Conservation (phyloP, 2,797 vertebrate species). For the Delichon dasypus region DNA sequence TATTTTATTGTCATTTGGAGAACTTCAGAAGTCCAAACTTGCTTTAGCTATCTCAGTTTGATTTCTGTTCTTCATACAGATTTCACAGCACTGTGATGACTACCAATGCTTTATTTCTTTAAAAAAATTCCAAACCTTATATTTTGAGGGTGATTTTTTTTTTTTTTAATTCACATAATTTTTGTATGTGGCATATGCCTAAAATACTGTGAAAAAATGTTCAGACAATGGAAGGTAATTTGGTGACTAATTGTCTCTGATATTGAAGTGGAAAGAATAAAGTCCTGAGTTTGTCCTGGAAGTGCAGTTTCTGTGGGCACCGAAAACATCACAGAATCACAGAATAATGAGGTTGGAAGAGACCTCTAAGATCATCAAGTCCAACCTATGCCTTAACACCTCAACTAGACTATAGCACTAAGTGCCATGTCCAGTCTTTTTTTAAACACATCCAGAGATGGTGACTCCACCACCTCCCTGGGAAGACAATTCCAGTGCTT, state of each 20-base stretch:
- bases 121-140: neutral
- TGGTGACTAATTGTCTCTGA: neutral
- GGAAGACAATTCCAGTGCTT: too few relatives aligned
- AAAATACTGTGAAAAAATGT: neutral
- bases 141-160: neutral
- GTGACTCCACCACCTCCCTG: too few relatives aligned
- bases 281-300: neutral
- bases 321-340: too few relatives aligned
- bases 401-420: too few relatives aligned
- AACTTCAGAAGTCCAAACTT: neutral
- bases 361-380: too few relatives aligned
- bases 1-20: constrained; percentile 31
- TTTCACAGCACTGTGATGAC: neutral
- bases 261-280: neutral
- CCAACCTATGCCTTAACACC: too few relatives aligned
- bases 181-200: neutral
- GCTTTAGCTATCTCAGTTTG: neutral
- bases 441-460: too few relatives aligned
- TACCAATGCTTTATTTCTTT: neutral
- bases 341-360: too few relatives aligned
- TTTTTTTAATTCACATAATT: neutral
- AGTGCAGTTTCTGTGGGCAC: neutral
- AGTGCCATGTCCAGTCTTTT: too few relatives aligned
- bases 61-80: constrained; percentile 12
- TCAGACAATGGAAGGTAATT: neutral